Conservation (phyloP, 2,888 invertebrate species). For the Malthinus seriepunctatus region DNA sequence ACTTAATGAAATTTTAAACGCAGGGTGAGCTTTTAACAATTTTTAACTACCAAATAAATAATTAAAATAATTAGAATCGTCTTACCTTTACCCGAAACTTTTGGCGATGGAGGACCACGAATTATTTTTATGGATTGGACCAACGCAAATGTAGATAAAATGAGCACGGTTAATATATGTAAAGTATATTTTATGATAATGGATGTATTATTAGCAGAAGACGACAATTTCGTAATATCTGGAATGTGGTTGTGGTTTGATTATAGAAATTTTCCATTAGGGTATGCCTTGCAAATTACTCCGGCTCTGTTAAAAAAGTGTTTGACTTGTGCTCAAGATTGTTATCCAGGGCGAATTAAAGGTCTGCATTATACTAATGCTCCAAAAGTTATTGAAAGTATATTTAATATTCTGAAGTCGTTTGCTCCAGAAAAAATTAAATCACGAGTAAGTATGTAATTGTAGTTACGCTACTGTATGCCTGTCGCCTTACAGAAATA, state of each 20-base stretch:
- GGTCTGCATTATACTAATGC: slow-evolving; percentile 51
- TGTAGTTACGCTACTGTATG: too few species aligned
- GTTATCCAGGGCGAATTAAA: slow-evolving; percentile 61
- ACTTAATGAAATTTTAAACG: slow-evolving; percentile 32
- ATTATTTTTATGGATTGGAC: not conserved
- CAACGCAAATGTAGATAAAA: not conserved
- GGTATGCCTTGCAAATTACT: slow-evolving; percentile 56
- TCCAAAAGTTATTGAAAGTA: not conserved
- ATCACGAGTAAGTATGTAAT: not conserved
- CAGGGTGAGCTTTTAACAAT: not conserved
- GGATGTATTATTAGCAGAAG: slow-evolving; percentile 61
- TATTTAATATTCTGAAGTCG: not conserved
- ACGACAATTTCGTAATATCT: slow-evolving; percentile 59
- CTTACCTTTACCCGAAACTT: not conserved
- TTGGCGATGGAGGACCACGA: not conserved
- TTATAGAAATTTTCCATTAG: slow-evolving; percentile 57
- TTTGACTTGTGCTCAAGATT: slow-evolving; percentile 56
- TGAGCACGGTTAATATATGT: not conserved
- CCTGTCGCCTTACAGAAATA: too few species aligned
- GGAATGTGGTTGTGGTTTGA: slow-evolving; percentile 62
- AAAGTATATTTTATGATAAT: slow-evolving; percentile 54
- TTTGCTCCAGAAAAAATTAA: not conserved
- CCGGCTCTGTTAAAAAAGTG: slow-evolving; percentile 62
- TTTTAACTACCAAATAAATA: too few species aligned
- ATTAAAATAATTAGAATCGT: not conserved